These are phyloP conservation scores for Coreius guichenoti DNA, from an alignment of 2,797 vertebrate genomes.

Conservation along the genomic window DNA sequence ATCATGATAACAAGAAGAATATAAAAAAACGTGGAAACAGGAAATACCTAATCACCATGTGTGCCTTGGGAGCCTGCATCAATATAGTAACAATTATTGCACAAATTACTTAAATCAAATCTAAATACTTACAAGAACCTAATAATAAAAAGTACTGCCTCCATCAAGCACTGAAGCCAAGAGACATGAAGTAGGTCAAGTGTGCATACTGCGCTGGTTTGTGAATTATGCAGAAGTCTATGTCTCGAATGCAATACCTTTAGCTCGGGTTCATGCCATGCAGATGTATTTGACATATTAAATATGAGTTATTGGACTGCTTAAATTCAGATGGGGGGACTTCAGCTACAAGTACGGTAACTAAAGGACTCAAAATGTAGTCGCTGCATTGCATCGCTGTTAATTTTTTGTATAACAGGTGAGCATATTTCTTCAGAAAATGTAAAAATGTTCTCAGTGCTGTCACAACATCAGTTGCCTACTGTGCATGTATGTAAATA, in stretches of 20 bases:
- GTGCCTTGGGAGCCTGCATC: not conserved
- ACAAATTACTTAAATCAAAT: not conserved
- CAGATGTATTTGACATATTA: not conserved
- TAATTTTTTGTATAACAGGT: not conserved
- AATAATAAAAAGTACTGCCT: conserved; percentile 5
- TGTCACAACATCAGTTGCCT: not conserved
- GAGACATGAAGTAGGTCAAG: conserved; percentile 59
- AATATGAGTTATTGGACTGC: not conserved
- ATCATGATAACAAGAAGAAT: not conserved
- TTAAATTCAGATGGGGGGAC: not conserved
- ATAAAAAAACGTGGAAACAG: not conserved
- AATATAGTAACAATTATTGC: not conserved
- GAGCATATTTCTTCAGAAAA: not conserved
- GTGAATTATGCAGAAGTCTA: conserved; percentile 59
- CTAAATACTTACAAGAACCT: not conserved
- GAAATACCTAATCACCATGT: conserved; percentile 21
- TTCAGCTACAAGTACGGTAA: not conserved
- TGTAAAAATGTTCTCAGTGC: not conserved
- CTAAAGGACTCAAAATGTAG: not conserved
- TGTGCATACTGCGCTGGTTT: conserved; percentile 31
- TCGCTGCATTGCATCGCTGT: not conserved
- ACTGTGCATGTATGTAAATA: conserved; percentile 6
- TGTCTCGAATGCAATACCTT: conserved; percentile 42
- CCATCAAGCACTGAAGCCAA: conserved; percentile 28
- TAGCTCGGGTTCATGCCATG: not conserved